Base-by-base conservation (phyloP, 1,140 invertebrate species). In the Cyclina sinensis region DNA sequence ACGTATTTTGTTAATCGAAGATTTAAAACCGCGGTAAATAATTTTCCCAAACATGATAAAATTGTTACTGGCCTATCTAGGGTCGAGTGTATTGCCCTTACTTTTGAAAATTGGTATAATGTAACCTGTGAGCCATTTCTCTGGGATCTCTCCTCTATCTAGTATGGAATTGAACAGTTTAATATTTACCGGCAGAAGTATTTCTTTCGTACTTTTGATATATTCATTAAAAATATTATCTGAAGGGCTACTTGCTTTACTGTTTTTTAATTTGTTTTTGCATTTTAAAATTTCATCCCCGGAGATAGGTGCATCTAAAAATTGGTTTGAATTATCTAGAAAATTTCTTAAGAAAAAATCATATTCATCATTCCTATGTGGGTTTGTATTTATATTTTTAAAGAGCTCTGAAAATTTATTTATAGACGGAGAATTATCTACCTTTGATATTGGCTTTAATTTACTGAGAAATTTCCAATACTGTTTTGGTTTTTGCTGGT, bases 161-260 rank as follows among this genome's bases (percentile, higher is more conserved):
- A 78, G 18, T 27, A 78, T 30, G 24, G 18, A 21, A 27, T 78
- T 78, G 30, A 78, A 78, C 5, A 78, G 39, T 51, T 78, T 27
- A 78, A 16, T 48, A 78, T 48, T 30, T n/a, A 78, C 18, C 1
- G 74, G 74, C 3, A 78, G 27, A n/a, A 78, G 7, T 5, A 78
- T 48, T 11, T 54, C 14, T 78, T 78, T 78, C 0, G 74, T 48
- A 16, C 39, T 18, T 78, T 78, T 78, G 11, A 78, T 78, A 30
- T 78, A 78, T 78, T 78, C 74, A 48, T 78, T 78, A 32, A 78
- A 24, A 35, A 78, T 78, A 43, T 78, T 30, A 35, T 78, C 74
- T 7, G 39, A 48, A 30, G 74, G 74, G 43, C 74, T 78, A 32
- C 32, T 48, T 5, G 74, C 39, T 54, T 78, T 78, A 12, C 39